A percentile compares a stretch with the other conserved stretches of the same genome.
Evolutionary conservation across 1,140 invertebrate species (phyloP).

Genomic region (Dysdera silvatica): DNA sequence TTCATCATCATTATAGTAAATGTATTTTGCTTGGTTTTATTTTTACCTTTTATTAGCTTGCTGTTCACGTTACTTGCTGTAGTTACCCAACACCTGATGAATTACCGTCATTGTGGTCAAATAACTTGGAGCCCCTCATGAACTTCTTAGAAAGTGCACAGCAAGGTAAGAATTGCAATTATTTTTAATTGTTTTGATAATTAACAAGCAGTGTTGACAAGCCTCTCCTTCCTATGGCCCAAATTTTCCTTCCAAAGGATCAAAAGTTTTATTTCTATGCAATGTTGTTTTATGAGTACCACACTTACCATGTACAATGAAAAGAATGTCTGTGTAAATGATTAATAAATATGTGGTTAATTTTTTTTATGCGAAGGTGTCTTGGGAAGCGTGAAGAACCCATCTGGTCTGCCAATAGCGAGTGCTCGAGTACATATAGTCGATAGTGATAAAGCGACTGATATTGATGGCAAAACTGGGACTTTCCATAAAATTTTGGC

Average conservation of each 20-base stretch:
- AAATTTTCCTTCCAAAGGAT: too few relatives aligned
- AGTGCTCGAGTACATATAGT: slow-evolving; percentile 5
- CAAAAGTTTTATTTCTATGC: too few relatives aligned
- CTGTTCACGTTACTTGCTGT: slow-evolving; percentile 59
- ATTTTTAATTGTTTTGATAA: too few relatives aligned
- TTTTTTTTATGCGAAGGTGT: slow-evolving; percentile 16
- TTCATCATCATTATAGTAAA: too few relatives aligned
- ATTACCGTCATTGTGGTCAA: slow-evolving; percentile 64
- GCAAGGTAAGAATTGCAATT: too few relatives aligned
- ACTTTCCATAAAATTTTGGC: slow-evolving; percentile 17
- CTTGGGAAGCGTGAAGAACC: slow-evolving; percentile 20
- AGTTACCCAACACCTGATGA: slow-evolving; percentile 60
- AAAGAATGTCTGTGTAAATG: too few relatives aligned
- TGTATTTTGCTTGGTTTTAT: neutral
- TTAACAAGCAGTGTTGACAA: too few relatives aligned
- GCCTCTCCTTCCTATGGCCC: too few relatives aligned
- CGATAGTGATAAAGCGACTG: slow-evolving; percentile 1
- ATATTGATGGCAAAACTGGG: slow-evolving; percentile 3
- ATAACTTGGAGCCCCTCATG: slow-evolving; percentile 61
- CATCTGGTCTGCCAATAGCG: slow-evolving; percentile 12
- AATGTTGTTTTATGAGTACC: too few relatives aligned
- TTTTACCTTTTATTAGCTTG: slow-evolving; percentile 31
- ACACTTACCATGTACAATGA: too few relatives aligned
- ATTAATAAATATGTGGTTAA: neutral
- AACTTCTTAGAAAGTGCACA: slow-evolving; percentile 49